phyloP scores from a whole-genome alignment of 2,888 invertebrate species.

The Cyrtodaria siliqua region DNA sequence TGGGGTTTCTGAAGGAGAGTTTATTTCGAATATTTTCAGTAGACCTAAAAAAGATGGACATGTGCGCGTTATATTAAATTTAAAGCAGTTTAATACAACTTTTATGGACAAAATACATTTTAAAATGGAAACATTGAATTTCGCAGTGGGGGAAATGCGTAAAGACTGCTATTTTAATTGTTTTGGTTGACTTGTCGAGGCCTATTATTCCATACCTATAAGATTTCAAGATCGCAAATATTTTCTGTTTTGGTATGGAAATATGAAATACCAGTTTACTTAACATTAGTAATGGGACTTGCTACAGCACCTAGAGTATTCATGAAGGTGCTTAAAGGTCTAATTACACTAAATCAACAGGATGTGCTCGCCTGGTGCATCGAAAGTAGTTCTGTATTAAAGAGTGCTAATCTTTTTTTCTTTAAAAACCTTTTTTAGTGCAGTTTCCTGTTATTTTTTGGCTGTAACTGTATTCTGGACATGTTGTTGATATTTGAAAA shows the following conservation, averaged over 20 bases:
- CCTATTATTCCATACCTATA: constrained; percentile 26
- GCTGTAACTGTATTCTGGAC: too few species aligned
- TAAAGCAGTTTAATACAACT: constrained; percentile 17
- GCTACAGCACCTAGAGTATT: constrained; percentile 11
- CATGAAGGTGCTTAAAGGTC: constrained; percentile 29
- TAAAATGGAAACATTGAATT: constrained; percentile 32
- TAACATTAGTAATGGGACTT: constrained; percentile 20
- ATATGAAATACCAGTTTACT: constrained; percentile 23
- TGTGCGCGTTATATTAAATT: constrained; percentile 27
- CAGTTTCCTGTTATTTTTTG: too few species aligned
- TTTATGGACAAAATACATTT: constrained; percentile 24
- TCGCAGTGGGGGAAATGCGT: constrained; percentile 6
- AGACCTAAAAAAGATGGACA: constrained; percentile 28
- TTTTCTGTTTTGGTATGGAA: constrained; percentile 24
- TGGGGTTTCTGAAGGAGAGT: not conserved
- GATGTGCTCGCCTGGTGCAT: too few species aligned
- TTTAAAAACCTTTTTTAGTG: too few species aligned
- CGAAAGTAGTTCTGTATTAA: too few species aligned
- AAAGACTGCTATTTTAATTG: constrained; percentile 29
- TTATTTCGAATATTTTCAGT: constrained; percentile 25
- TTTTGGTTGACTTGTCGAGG: constrained; percentile 20
- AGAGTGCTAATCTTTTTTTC: too few species aligned
- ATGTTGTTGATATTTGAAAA: too few species aligned
- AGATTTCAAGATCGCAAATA: constrained; percentile 17
- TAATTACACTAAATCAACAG: too few species aligned